Base-by-base conservation (phyloP, 1,140 invertebrate genomes). In the Eriosoma lanigerum region DNA sequence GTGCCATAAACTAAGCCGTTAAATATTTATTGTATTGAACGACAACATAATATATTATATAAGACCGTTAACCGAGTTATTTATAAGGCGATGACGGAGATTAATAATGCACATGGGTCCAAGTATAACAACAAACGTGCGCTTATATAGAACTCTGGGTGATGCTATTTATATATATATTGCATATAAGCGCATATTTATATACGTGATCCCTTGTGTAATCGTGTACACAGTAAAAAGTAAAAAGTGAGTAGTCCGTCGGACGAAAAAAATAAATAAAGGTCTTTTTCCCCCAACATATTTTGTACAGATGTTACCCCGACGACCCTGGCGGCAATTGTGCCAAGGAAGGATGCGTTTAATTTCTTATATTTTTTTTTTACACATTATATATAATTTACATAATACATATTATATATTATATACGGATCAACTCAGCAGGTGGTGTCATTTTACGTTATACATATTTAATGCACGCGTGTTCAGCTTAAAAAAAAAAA, bases 371-470 rank as follows among this genome's bases (percentile, higher is more conserved):
- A 38, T 8, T 38, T 38, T 38, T 38, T 38, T 38, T 38, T 38
- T 38, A 4, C 8, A 38, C 8, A 38, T 38, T 38, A 38, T 38
- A 38, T 38, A 4, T 38, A 38, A 38, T 38, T 38, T 38, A 38
- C 3, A 38, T 38, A 38, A 38, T 38, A 4, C 32, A 38, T 38
- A 38, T 38, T 38, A 4, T 8, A 38, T 38, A 38, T 4, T 38
- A 38, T 54, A 21, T 54, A 44, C 17, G n/a, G 72, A 78, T 78
- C 21, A 60, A 62, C 56, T 60, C 9, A 29, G 75, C 75, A 78
- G 75, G 75, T 78, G 75, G 44, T 78, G 56, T 60, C 24, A 24
- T 62, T 78, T 78, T 62, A 78, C 75, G 44, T 72, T 70, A 21
- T 3, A 32, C n/a, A 5, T 0, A 12, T 19, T 3, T n/a, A 56